Evolutionary conservation across 2,888 invertebrate species (phyloP).

Genomic region (Malachius bipustulatus): DNA sequence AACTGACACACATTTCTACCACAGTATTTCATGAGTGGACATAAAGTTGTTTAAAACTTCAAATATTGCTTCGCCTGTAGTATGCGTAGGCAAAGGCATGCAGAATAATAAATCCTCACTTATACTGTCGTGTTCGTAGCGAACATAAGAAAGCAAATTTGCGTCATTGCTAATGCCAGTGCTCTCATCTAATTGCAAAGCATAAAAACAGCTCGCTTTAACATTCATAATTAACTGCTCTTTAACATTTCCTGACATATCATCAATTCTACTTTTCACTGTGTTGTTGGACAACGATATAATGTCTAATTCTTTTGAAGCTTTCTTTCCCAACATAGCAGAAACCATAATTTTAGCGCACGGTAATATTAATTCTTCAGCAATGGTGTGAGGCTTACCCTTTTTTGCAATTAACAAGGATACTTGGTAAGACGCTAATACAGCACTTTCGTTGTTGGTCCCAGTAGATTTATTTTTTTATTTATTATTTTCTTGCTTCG

Average conservation of each 20-base stretch:
- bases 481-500: slow-evolving; percentile 13
- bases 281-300: slow-evolving; percentile 13
- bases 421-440: no score
- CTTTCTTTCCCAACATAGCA: slow-evolving; percentile 15
- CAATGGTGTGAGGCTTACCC: no score
- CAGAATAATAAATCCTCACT: slow-evolving; percentile 18
- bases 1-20: slow-evolving; percentile 19
- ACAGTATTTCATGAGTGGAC: slow-evolving; percentile 16
- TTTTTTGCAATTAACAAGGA: slow-evolving; percentile 6
- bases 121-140: no score
- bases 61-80: slow-evolving; percentile 20
- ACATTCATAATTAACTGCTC: slow-evolving; percentile 15
- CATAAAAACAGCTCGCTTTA: slow-evolving; percentile 17
- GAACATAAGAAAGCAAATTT: slow-evolving; percentile 14
- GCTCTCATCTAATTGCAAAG: slow-evolving; percentile 21
- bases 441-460: no score
- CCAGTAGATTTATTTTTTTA: slow-evolving; percentile 14
- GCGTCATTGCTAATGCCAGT: slow-evolving; percentile 16
- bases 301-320: slow-evolving; percentile 15
- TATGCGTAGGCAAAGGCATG: slow-evolving; percentile 13
- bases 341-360: no score
- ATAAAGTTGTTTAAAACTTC: slow-evolving; percentile 19
- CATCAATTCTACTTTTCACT: slow-evolving; percentile 15
- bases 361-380: no score
- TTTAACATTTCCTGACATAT: slow-evolving; percentile 15